Evolutionary conservation across 1,140 invertebrate genomes (phyloP), one percentile per base, ranked within the genome.

Genomic region (Onthophagus taurus): DNA sequence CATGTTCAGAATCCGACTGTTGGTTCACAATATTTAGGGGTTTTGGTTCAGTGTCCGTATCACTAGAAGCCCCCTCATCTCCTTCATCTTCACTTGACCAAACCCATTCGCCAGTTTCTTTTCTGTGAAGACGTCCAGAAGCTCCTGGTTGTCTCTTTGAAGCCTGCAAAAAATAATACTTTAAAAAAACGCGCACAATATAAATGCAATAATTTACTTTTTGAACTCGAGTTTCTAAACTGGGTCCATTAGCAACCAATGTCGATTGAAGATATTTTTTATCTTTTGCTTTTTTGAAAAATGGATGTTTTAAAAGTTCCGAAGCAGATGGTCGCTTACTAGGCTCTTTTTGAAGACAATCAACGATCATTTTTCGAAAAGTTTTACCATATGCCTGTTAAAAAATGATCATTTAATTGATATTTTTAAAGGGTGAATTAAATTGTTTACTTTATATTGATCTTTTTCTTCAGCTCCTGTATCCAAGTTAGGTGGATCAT

Each of bases 221-320:
- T 66, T 90, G 86, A 9, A 91, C 85, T 50, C 89, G 72, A 18
- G 86, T 87, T 68, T 90, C 87, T 65, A 90, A 77, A 64, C 77
- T 93, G 50, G 82, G 89, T 9, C 87, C 89, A 57, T 81, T 83
- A 8, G 83, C 78, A 16, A 98, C 80, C 45, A 97, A 69, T 0
- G 87, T 91, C 61, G 93, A 85, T 52, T 92, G 83, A 1, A 99
- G 69, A 68, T 93, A 97, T 58, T 89, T 89, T 53, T 88, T 88
- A 64, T 99, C 96, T 71, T 98, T 99, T 3, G 93, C 89, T 71
- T 99, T 99, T 64, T 94, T 98, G 69, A 99, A 98, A 70, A 99
- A 99, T 4, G 92, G 89, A 72, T 99, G 90, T 66, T 99, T 99
- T 7, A 99, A 67, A 23, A 99, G 70, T 70, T 99, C 94, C n/a